phyloP scores from a whole-genome alignment of 2,888 invertebrate species.

The Thysanoteuthis rhombus region DNA sequence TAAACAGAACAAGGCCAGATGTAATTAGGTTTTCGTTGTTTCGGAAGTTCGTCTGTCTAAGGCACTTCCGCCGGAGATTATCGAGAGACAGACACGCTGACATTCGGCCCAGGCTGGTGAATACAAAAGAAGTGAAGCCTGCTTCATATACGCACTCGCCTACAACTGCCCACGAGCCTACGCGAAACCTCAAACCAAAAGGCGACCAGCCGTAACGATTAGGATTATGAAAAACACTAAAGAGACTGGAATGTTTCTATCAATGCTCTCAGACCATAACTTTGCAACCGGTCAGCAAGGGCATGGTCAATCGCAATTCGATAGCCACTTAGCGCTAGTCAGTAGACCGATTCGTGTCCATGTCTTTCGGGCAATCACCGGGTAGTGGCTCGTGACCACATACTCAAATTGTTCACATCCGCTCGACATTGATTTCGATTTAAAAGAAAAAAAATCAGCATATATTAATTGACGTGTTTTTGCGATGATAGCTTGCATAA shows the following conservation, averaged over 20 bases:
- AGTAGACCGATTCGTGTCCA: neutral
- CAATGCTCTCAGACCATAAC: neutral
- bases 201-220: neutral
- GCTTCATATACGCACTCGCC: neutral
- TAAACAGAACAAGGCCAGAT: neutral
- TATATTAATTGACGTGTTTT: neutral
- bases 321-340: neutral
- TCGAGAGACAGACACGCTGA: neutral
- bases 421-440: neutral
- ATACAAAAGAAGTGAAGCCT: neutral
- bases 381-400: neutral
- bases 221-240: neutral
- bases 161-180: neutral
- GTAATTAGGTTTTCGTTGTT: constrained; percentile 12
- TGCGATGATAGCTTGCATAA: neutral
- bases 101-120: neutral
- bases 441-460: neutral
- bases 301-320: neutral
- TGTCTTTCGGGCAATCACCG: neutral
- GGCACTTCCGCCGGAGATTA: neutral
- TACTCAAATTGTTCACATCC: neutral
- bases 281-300: neutral
- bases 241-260: neutral
- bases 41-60: constrained; percentile 12
- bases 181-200: neutral